Conservation (phyloP, 2,888 invertebrate genomes). For the Globia sparganii region DNA sequence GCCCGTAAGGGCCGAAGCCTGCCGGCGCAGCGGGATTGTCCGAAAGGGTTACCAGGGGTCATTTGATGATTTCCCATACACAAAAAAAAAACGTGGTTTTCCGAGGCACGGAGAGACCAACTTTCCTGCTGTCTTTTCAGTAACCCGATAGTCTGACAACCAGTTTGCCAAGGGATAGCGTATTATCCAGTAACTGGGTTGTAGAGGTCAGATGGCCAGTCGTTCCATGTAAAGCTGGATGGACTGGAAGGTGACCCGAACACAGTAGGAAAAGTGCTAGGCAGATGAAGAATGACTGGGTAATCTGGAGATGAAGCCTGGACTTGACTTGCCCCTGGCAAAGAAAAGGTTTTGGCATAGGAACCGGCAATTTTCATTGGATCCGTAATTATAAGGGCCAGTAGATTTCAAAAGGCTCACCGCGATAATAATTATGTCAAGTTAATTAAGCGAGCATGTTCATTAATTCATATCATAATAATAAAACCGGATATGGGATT, state of each 20-base stretch:
- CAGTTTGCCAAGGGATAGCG: no score
- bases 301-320: not conserved
- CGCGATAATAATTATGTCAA: not conserved
- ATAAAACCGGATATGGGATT: not conserved
- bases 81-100: no score
- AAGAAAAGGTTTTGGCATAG: not conserved
- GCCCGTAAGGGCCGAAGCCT: no score
- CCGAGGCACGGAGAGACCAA: no score
- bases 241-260: no score
- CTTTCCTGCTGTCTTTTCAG: no score
- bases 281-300: not conserved
- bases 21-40: no score
- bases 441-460: constrained; percentile 3
- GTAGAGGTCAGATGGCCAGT: no score
- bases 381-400: not conserved
- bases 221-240: not conserved
- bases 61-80: no score
- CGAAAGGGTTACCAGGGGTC: no score
- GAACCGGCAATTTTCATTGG: not conserved
- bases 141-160: no score
- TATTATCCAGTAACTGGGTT: no score
- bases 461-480: not conserved
- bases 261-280: not conserved
- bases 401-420: not conserved
- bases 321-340: not conserved